Evolutionary conservation across 2,113 vertebrate species (phyloP).

Genomic region (Semnopithecus entellus): DNA sequence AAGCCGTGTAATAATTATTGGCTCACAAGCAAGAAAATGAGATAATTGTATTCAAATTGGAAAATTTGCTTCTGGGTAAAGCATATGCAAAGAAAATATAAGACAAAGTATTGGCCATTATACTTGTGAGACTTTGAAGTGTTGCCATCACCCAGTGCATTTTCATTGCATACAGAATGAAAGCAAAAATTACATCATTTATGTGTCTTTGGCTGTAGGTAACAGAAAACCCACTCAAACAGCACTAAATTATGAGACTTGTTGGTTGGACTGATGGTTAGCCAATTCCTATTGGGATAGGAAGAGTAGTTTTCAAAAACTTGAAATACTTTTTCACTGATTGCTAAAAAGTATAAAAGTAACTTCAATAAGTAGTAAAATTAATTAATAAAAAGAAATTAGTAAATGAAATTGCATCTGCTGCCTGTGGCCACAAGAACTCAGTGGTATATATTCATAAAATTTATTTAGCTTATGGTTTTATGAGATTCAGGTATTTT

Average conservation of each 20-base stretch:
- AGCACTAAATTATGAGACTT: background rate
- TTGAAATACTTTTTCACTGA: background rate
- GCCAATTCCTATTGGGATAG: background rate
- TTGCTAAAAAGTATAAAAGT: background rate
- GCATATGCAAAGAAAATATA: conserved; percentile 13
- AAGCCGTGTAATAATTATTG: background rate
- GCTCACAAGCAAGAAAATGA: background rate
- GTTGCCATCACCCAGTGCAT: background rate
- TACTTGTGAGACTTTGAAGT: conserved; percentile 23
- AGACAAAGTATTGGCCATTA: background rate
- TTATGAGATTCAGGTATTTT: background rate
- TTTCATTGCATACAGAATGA: background rate
- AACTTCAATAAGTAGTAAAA: background rate
- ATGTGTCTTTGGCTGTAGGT: background rate
- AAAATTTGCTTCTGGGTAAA: conserved; percentile 48
- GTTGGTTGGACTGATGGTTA: background rate
- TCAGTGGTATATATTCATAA: background rate
- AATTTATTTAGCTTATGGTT: background rate
- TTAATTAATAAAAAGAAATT: conserved; percentile 23
- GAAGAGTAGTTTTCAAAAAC: background rate
- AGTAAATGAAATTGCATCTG: background rate
- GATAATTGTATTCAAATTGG: conserved; percentile 20
- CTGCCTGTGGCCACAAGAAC: background rate
- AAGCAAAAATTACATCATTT: background rate
- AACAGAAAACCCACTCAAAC: background rate